Percentiles rank a stretch among this genome's conserved stretches.
Evolutionary conservation across 2,888 invertebrate species (phyloP).

Genomic region (Noctua fimbriata): DNA sequence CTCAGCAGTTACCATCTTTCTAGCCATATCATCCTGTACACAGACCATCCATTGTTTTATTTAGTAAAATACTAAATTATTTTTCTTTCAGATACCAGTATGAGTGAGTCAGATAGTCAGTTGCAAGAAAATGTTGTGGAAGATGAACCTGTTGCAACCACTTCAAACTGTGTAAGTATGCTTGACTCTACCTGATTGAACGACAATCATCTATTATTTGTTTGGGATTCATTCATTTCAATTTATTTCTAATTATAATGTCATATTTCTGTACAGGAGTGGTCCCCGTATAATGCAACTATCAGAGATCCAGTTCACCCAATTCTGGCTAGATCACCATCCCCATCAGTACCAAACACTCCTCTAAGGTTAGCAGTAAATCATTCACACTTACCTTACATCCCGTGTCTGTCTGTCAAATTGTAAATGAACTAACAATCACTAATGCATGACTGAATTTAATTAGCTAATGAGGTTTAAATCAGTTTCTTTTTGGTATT

Average conservation of each 20-base stretch:
- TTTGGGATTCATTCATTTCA: background rate
- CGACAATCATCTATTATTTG: background rate
- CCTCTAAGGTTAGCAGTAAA: background rate
- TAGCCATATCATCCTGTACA: background rate
- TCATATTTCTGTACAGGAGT: background rate
- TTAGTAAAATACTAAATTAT: background rate
- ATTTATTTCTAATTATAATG: background rate
- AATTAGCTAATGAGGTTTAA: background rate
- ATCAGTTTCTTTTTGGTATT: background rate
- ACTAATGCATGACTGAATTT: background rate
- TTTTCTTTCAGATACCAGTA: background rate
- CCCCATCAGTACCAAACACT: background rate
- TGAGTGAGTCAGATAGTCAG: constrained; percentile 1
- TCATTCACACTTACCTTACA: background rate
- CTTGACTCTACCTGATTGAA: background rate
- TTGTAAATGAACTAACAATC: background rate
- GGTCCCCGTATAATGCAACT: background rate
- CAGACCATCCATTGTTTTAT: background rate
- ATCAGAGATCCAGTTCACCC: background rate
- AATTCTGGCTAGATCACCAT: background rate
- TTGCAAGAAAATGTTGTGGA: constrained; percentile 1
- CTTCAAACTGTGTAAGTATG: background rate
- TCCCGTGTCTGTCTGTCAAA: background rate
- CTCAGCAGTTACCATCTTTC: background rate
- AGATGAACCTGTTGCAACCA: background rate